A percentile compares a stretch with the other conserved stretches of the same genome.
Conservation (phyloP, 2,888 invertebrate genomes). For the Diarsia mendica region DNA sequence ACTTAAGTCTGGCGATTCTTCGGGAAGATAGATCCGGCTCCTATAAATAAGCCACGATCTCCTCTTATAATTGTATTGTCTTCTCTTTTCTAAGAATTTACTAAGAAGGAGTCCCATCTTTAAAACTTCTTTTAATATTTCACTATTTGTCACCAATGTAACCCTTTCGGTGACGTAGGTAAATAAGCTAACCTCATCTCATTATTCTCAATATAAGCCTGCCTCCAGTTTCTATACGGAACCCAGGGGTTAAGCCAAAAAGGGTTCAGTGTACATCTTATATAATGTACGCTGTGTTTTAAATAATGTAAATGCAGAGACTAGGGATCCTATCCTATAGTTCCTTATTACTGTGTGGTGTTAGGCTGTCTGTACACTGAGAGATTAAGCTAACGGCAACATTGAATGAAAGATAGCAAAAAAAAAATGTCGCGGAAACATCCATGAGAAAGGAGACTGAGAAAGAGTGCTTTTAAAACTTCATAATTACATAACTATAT, state of each 20-base stretch:
- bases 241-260: constrained; percentile 36
- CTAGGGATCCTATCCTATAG: not conserved
- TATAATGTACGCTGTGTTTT: constrained; percentile 35
- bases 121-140: constrained; percentile 6
- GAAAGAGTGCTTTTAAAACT: too few species aligned
- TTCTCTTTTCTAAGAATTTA: too few species aligned
- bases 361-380: not conserved
- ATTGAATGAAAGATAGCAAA: too few species aligned
- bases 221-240: constrained; percentile 8
- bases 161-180: constrained; percentile 1
- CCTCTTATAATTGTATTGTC: too few species aligned
- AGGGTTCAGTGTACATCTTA: constrained; percentile 38
- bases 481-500: too few species aligned
- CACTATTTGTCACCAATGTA: not conserved
- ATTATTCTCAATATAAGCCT: constrained; percentile 15
- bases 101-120: not conserved
- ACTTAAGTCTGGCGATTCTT: too few species aligned
- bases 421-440: not conserved
- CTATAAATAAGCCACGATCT: too few species aligned
- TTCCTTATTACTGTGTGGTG: constrained; percentile 32
- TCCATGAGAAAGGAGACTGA: not conserved
- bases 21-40: too few species aligned
- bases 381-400: not conserved
- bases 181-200: constrained; percentile 20
- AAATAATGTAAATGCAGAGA: constrained; percentile 52